Evolutionary conservation across 1,140 invertebrate species (phyloP), one percentile per base, ranked within the genome.

Genomic region (Hirudo medicinalis): DNA sequence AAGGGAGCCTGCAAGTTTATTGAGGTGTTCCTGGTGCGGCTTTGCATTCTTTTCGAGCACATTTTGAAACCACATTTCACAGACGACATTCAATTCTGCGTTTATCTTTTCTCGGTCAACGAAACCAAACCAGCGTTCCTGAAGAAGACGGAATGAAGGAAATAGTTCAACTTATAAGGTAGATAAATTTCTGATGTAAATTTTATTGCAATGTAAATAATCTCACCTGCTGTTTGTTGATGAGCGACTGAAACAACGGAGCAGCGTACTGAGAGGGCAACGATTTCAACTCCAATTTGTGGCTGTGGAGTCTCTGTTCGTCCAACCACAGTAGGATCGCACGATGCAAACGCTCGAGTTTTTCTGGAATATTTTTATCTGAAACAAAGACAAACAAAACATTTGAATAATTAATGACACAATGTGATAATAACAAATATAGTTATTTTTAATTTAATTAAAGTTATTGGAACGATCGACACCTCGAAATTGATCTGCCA

Each of bases 201-300:
- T 49, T 49, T 49, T 8, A 49, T 49, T 49, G 11, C 11, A 49
- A 49, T 13, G 43, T 49, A 13, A 49, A 49, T 49, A 49, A 49
- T 49, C 43, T 49, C 43, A 63, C 57, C 22, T 63, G 22, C 22
- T 63, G 57, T 11, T 63, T 63, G 57, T 63, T 63, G 57, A 63
- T 22, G 57, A 63, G 22, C 22, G 57, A 22, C 22, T 63, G 3
- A 20, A 63, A 32, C 3, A 63, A 9, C 8, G 22, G 22, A 32
- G 57, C 22, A 22, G 22, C 22, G 19, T 63, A 63, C 20, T 63
- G 57, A 32, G 57, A 63, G 0, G 57, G 57, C 57, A 63, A 22
- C 20, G 57, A 63, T 13, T 22, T 25, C 22, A 63, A 63, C 2
- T 13, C 11, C 57, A 63, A 20, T 22, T 32, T n/a, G 9, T 20